A percentile compares a stretch with the other conserved stretches of the same genome.
These are phyloP conservation scores for Rhabdomys dilectus DNA, from an alignment of 2,113 vertebrate species.

Conservation along the genomic window DNA sequence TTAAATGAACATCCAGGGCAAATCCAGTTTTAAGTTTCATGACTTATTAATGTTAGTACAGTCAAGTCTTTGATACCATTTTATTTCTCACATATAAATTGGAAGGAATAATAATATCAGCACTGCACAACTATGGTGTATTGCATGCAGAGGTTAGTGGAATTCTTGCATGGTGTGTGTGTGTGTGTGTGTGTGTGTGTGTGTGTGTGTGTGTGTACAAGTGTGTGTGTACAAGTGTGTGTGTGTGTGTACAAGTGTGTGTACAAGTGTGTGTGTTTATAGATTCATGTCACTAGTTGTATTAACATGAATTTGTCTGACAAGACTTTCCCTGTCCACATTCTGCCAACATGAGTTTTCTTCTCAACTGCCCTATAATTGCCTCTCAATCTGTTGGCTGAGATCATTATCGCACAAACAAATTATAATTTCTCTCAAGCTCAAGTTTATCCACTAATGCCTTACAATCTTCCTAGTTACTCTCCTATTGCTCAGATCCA, in stretches of 20 bases:
- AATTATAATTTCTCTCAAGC: background rate
- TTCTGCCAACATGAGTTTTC: background rate
- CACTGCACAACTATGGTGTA: background rate
- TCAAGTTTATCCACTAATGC: no score
- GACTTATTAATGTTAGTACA: background rate
- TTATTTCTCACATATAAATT: background rate
- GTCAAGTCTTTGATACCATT: background rate
- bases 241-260: background rate
- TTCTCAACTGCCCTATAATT: background rate
- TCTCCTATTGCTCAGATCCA: background rate
- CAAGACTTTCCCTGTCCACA: background rate
- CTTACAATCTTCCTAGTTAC: background rate
- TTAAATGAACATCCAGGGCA: background rate
- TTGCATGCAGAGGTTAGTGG: background rate
- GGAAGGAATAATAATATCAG: background rate
- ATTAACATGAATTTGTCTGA: background rate
- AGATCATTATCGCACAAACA: background rate
- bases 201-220: no score
- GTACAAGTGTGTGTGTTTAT: background rate
- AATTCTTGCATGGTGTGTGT: background rate
- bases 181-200: background rate
- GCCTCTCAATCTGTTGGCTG: background rate
- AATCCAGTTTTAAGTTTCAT: background rate
- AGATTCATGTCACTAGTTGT: background rate
- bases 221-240: no score